Conservation (phyloP, 2,888 invertebrate species). For the Siphlonurus alternatus region DNA sequence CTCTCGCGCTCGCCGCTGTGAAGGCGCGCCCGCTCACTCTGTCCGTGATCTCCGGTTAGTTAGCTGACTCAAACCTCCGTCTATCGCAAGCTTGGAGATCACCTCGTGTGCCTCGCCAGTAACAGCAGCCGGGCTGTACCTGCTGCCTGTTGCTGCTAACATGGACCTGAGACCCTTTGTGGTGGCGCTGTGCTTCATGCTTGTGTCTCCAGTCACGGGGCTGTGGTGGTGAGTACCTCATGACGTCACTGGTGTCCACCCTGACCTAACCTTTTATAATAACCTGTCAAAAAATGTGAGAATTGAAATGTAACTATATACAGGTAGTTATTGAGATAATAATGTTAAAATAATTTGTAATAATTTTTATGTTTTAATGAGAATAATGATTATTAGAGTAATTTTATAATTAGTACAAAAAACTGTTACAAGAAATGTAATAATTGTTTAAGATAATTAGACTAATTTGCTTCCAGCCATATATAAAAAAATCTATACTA, state of each 20-base stretch:
- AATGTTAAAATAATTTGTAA: too few relatives aligned
- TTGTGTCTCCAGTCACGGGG: slow-evolving; percentile 75
- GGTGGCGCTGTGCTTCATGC: slow-evolving; percentile 67
- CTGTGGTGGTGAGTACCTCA: slow-evolving; percentile 64
- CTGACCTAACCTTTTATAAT: not conserved
- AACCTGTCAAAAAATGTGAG: too few relatives aligned
- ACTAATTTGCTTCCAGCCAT: too few relatives aligned
- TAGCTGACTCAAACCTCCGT: not conserved
- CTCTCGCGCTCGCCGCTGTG: not conserved
- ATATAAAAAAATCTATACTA: too few relatives aligned
- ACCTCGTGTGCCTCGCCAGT: too few relatives aligned
- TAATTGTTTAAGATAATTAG: too few relatives aligned
- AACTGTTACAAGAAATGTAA: too few relatives aligned
- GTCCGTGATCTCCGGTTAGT: not conserved
- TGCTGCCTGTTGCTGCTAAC: slow-evolving; percentile 4
- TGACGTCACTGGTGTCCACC: not conserved
- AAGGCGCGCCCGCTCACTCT: not conserved
- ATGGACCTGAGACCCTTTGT: slow-evolving; percentile 54
- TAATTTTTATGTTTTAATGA: too few relatives aligned
- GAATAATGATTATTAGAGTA: too few relatives aligned
- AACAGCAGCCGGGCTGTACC: not conserved
- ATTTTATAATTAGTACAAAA: too few relatives aligned
- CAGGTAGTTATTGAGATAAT: too few relatives aligned
- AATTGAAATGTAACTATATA: too few relatives aligned
- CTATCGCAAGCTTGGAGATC: not conserved